Conservation (phyloP, 2,797 vertebrate genomes). For the Perodicticus potto region DNA sequence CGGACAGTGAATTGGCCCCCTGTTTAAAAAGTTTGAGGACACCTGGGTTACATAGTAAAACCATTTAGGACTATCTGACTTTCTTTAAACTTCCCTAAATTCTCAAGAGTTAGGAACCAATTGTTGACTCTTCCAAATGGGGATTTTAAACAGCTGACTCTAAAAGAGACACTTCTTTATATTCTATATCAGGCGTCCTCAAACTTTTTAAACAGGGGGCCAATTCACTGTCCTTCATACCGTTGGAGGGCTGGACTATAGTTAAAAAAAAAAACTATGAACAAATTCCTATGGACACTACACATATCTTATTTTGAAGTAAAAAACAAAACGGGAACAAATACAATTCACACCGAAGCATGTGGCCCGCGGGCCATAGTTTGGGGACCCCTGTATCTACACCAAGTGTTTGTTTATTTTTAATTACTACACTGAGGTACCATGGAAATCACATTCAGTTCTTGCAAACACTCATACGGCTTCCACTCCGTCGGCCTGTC, state of each 20-base stretch:
- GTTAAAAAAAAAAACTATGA: too few species aligned
- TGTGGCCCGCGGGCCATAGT: too few species aligned
- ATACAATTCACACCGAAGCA: too few species aligned
- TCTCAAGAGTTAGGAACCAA: background rate
- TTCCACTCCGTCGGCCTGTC: accelerated
- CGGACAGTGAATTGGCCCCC: too few species aligned
- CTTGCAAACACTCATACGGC: background rate
- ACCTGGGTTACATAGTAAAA: background rate
- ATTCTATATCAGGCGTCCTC: background rate
- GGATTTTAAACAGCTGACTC: background rate
- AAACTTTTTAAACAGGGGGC: too few species aligned
- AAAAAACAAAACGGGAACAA: too few species aligned
- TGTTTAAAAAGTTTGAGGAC: too few species aligned
- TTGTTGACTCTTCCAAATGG: background rate
- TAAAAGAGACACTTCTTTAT: background rate
- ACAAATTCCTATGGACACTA: too few species aligned
- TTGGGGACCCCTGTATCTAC: too few species aligned
- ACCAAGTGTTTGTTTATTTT: background rate
- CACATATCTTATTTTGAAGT: too few species aligned
- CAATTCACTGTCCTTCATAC: too few species aligned
- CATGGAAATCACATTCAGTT: background rate
- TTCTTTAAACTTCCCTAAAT: background rate
- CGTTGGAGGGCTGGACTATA: too few species aligned
- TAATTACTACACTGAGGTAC: background rate
- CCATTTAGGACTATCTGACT: background rate